These are phyloP conservation scores for Incurvaria masculella DNA, from an alignment of 2,888 invertebrate genomes.

Conservation along the genomic window DNA sequence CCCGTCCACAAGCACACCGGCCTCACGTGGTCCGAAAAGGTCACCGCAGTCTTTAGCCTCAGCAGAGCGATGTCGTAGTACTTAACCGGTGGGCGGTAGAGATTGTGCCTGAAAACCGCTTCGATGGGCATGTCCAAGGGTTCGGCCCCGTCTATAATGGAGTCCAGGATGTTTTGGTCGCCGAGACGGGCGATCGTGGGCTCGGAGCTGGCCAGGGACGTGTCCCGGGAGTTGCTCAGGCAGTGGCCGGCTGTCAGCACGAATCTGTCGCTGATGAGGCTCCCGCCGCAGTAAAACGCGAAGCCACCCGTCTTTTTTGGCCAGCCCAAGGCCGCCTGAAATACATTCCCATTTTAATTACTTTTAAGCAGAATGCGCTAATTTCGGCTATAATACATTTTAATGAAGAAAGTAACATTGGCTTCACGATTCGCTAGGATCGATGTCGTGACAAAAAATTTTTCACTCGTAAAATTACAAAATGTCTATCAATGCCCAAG, in stretches of 20 bases:
- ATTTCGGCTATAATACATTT: too few species aligned
- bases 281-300: conserved; percentile 2
- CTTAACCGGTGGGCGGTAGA: conserved; percentile 33
- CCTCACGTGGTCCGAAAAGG: conserved; percentile 22
- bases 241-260: conserved; percentile 3
- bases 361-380: too few species aligned
- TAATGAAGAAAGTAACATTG: too few species aligned
- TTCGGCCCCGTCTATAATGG: conserved; percentile 24
- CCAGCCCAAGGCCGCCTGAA: conserved; percentile 1
- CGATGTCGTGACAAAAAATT: too few species aligned
- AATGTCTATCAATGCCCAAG: too few species aligned
- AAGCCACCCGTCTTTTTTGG: background rate
- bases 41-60: conserved; percentile 24
- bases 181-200: conserved; percentile 37
- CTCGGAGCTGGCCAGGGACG: conserved; percentile 21
- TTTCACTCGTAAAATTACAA: too few species aligned
- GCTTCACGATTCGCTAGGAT: too few species aligned
- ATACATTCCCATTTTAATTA: too few species aligned
- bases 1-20: conserved; percentile 52
- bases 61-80: conserved; percentile 59
- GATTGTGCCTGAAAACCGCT: conserved; percentile 34
- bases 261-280: conserved; percentile 4
- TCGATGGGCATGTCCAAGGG: conserved; percentile 28
- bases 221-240: background rate
- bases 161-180: conserved; percentile 28